These are phyloP conservation scores for Lepidurus packardi DNA, from an alignment of 1,140 invertebrate genomes.

Conservation along the genomic window DNA sequence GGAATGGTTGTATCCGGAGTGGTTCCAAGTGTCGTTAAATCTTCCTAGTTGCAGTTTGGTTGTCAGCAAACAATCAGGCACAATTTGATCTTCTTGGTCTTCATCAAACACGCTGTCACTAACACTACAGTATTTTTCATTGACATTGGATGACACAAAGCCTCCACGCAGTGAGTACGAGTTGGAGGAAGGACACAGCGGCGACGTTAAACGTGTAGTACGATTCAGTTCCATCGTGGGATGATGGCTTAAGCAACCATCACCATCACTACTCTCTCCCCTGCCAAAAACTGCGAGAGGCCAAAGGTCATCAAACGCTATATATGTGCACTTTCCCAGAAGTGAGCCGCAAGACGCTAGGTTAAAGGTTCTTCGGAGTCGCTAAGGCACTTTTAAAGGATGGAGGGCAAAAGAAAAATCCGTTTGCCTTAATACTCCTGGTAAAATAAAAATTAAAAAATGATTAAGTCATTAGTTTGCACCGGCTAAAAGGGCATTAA, in stretches of 20 bases:
- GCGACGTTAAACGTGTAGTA: not conserved
- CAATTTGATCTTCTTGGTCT: constrained; percentile 34
- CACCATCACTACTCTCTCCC: not conserved
- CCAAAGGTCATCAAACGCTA: constrained; percentile 11
- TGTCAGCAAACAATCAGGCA: constrained; percentile 31
- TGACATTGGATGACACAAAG: not conserved
- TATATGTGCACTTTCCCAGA: not conserved
- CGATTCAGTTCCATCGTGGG: constrained; percentile 9
- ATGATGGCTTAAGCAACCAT: constrained; percentile 15
- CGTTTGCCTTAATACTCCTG: not conserved
- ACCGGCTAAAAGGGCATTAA: not conserved
- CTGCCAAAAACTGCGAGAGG: not conserved
- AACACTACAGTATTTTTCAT: constrained; percentile 11
- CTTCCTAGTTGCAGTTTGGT: constrained; percentile 28
- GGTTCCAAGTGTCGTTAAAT: constrained; percentile 30
- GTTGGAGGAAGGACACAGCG: not conserved
- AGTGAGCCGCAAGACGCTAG: not conserved
- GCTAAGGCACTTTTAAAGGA: not conserved
- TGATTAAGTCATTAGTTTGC: not conserved
- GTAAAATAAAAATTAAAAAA: not conserved
- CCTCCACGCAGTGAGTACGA: not conserved
- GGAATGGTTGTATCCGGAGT: not conserved
- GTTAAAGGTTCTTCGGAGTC: not conserved
- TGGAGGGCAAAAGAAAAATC: not conserved
- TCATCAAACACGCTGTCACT: constrained; percentile 32